Percentiles rank a stretch among this genome's conserved stretches.
phyloP scores from a whole-genome alignment of 2,797 vertebrate genomes.

The Hirundo rustica region DNA sequence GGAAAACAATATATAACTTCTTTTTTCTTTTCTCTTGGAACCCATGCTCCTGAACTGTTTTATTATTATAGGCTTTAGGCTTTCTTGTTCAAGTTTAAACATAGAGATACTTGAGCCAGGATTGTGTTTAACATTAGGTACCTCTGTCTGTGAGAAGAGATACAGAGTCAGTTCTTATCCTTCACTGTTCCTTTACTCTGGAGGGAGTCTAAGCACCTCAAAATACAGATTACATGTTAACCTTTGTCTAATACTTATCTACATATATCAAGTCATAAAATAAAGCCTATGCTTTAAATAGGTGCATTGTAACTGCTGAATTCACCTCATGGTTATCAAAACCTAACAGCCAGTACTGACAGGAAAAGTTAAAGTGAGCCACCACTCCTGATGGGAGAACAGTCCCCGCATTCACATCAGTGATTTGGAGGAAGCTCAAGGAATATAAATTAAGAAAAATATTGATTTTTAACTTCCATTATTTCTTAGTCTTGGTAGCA shows the following conservation, averaged over 20 bases:
- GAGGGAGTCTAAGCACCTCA: neutral
- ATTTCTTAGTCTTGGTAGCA: conserved; percentile 14
- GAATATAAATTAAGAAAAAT: neutral
- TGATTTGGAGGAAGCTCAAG: neutral
- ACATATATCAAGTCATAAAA: neutral
- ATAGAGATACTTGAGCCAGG: neutral
- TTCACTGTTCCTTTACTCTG: neutral
- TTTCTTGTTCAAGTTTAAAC: neutral
- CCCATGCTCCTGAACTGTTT: neutral
- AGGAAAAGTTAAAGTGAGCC: neutral
- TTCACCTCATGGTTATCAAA: neutral
- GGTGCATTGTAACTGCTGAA: neutral
- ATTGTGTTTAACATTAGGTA: neutral
- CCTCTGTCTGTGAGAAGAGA: neutral
- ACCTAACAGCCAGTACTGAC: neutral
- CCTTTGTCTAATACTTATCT: neutral
- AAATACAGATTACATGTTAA: neutral
- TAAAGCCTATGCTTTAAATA: neutral
- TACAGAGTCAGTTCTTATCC: neutral
- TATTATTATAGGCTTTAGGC: neutral
- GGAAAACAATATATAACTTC: neutral
- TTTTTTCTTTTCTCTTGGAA: neutral
- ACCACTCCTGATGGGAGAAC: neutral
- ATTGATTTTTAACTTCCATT: conserved; percentile 41
- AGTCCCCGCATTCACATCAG: neutral